Percentiles rank a stretch among this genome's conserved stretches.
Evolutionary conservation across 1,140 invertebrate species (phyloP).

Genomic region (Drosophila teissieri): DNA sequence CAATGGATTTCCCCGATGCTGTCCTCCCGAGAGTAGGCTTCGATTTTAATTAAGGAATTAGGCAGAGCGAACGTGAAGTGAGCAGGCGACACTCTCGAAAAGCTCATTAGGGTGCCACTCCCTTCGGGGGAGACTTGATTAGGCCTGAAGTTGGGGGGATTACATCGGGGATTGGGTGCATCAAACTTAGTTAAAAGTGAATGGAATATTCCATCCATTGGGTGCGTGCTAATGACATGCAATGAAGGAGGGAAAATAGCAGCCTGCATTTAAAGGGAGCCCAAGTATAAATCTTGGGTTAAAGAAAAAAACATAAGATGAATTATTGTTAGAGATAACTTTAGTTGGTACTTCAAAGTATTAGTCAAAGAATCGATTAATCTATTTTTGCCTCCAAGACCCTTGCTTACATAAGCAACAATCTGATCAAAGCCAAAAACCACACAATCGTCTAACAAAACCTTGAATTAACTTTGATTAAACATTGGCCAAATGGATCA

Average conservation of each 20-base stretch:
- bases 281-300: too few relatives aligned
- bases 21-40: conserved; percentile 59
- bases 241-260: too few relatives aligned
- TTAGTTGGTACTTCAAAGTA: too few relatives aligned
- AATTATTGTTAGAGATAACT: too few relatives aligned
- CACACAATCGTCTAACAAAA: conserved; percentile 54
- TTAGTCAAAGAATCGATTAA: too few relatives aligned
- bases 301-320: too few relatives aligned
- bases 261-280: too few relatives aligned
- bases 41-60: conserved; percentile 83
- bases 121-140: conserved; percentile 15
- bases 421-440: conserved; percentile 8
- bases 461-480: conserved; percentile 79
- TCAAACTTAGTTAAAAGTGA: conserved; percentile 39
- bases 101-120: conserved; percentile 62
- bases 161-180: conserved; percentile 30
- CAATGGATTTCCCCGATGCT: conserved; percentile 69
- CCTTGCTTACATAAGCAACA: background rate
- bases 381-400: background rate
- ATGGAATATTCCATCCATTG: background rate
- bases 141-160: conserved; percentile 8
- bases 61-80: conserved; percentile 57
- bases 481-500: conserved; percentile 62
- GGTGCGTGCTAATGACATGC: too few relatives aligned
- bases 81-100: conserved; percentile 45